These are phyloP conservation scores for Cryptoprocta ferox DNA, from an alignment of 2,797 vertebrate species.

Conservation along the genomic window DNA sequence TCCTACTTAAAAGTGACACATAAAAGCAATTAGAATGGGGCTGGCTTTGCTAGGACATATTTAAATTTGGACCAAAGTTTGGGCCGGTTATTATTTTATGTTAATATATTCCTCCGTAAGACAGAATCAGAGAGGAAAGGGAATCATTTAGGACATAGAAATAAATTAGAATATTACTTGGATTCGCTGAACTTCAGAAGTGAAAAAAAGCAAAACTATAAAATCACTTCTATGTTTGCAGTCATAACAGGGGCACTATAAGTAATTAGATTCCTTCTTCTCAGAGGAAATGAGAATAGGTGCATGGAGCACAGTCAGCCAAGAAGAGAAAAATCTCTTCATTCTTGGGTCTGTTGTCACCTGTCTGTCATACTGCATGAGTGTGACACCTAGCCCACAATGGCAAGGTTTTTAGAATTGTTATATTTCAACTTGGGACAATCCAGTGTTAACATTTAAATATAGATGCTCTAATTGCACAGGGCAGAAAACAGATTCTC, in stretches of 20 bases:
- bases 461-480: constrained; percentile 60
- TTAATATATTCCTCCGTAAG: constrained; percentile 76
- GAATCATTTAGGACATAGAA: constrained; percentile 70
- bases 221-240: constrained; percentile 72
- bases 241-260: constrained; percentile 24
- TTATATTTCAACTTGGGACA: constrained; percentile 70
- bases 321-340: constrained; percentile 70
- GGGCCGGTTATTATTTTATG: constrained; percentile 80
- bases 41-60: constrained; percentile 73
- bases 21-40: constrained; percentile 80
- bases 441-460: constrained; percentile 57
- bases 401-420: constrained; percentile 72
- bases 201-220: constrained; percentile 66
- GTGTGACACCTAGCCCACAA: constrained; percentile 66
- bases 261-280: constrained; percentile 61
- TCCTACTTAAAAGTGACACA: constrained; percentile 81
- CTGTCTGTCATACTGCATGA: constrained; percentile 75
- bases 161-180: constrained; percentile 71
- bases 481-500: neutral
- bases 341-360: constrained; percentile 77
- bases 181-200: constrained; percentile 57
- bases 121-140: constrained; percentile 66
- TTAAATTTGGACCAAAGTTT: constrained; percentile 81
- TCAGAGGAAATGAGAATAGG: constrained; percentile 14
- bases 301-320: constrained; percentile 53